A percentile compares a stretch with the other conserved stretches of the same genome.
phyloP scores from a whole-genome alignment of 2,113 vertebrate genomes.

The Scopus umbretta region DNA sequence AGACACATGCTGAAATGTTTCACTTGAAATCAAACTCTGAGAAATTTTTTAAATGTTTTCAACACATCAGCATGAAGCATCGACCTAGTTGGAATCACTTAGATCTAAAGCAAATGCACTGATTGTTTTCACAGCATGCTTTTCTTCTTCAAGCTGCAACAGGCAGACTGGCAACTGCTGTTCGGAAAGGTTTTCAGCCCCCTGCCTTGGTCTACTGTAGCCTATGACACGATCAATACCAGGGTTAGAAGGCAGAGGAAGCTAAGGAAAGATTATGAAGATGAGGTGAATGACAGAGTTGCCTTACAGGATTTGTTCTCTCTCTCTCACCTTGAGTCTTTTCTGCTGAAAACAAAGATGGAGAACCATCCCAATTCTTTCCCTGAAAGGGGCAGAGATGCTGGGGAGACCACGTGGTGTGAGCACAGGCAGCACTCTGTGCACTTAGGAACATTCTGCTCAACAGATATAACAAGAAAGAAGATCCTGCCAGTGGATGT shows the following conservation, averaged over 20 bases:
- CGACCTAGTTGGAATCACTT: constrained; percentile 83
- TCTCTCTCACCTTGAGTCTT: constrained; percentile 75
- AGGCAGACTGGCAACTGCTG: constrained; percentile 65
- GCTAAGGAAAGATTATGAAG: constrained; percentile 79
- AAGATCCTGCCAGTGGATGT: not conserved
- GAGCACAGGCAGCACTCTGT: not conserved
- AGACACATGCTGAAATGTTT: constrained; percentile 69
- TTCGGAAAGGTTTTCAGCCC: constrained; percentile 79
- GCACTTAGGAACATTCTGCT: not conserved
- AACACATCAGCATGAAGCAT: constrained; percentile 85
- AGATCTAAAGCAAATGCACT: constrained; percentile 87
- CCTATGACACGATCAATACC: constrained; percentile 82
- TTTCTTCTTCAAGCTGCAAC: constrained; percentile 74
- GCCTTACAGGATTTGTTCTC: constrained; percentile 72
- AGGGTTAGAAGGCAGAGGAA: constrained; percentile 70
- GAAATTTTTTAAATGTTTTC: constrained; percentile 84
- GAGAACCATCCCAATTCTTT: constrained; percentile 1
- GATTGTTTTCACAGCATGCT: constrained; percentile 89
- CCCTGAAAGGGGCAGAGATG: not conserved
- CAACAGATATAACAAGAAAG: not conserved
- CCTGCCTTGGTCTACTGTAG: constrained; percentile 73
- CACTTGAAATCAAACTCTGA: constrained; percentile 75
- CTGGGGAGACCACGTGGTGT: rapidly evolving
- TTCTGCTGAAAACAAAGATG: constrained; percentile 46
- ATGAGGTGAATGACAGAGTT: constrained; percentile 75